Conservation (phyloP, 2,888 invertebrate species). For the Stomorhina lunata region DNA sequence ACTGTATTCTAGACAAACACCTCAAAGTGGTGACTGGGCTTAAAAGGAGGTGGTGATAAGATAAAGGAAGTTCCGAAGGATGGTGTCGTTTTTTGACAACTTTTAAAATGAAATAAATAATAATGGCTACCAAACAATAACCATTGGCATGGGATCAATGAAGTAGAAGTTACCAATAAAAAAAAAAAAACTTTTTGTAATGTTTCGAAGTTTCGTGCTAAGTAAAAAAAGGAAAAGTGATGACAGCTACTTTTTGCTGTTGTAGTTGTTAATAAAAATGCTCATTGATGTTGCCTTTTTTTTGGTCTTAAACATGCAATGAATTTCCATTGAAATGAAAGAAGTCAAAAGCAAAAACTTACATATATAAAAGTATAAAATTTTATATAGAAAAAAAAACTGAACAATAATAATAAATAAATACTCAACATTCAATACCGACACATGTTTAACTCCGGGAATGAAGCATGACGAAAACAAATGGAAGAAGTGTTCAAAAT, state of each 20-base stretch:
- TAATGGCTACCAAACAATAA: slow-evolving; percentile 13
- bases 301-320: slow-evolving; percentile 47
- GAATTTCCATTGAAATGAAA: slow-evolving; percentile 63
- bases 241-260: slow-evolving; percentile 57
- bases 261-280: too few relatives aligned
- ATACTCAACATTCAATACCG: slow-evolving; percentile 45
- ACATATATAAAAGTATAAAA: not conserved
- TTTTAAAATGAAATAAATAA: slow-evolving; percentile 51
- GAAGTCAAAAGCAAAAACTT: not conserved
- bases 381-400: slow-evolving; percentile 24
- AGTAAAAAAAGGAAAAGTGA: slow-evolving; percentile 37
- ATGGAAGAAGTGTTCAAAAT: slow-evolving; percentile 39
- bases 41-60: not conserved
- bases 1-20: slow-evolving; percentile 30
- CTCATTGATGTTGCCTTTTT: too few relatives aligned
- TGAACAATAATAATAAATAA: slow-evolving; percentile 58
- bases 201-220: slow-evolving; percentile 50
- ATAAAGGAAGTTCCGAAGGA: slow-evolving; percentile 28
- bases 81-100: slow-evolving; percentile 64
- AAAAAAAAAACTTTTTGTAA: slow-evolving; percentile 17
- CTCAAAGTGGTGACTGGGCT: not conserved
- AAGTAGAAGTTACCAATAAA: slow-evolving; percentile 44
- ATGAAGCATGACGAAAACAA: slow-evolving; percentile 34
- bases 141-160: slow-evolving; percentile 19
- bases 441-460: slow-evolving; percentile 50